Conservation (phyloP, 1,140 invertebrate species). For the Saxidomus purpurata region DNA sequence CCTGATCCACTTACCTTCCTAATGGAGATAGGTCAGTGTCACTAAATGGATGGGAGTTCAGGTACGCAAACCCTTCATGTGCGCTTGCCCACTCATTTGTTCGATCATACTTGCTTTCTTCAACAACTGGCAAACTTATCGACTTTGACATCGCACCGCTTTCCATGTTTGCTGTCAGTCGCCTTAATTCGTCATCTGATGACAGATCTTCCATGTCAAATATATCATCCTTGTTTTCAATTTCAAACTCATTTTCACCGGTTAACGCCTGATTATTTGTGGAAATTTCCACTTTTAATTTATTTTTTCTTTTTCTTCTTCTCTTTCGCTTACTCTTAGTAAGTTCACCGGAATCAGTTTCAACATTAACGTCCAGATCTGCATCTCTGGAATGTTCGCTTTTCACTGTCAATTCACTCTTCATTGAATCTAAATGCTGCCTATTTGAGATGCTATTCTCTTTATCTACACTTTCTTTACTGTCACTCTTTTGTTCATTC, state of each 20-base stretch:
- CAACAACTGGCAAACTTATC: constrained; percentile 73
- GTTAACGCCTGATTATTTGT: background rate
- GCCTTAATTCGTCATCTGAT: constrained; percentile 75
- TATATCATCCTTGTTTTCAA: constrained; percentile 78
- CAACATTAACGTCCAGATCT: constrained; percentile 45
- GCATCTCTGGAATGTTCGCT: constrained; percentile 52
- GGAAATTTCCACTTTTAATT: constrained; percentile 65
- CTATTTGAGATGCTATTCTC: background rate
- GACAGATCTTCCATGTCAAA: constrained; percentile 89
- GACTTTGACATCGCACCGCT: constrained; percentile 66
- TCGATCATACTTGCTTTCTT: constrained; percentile 75
- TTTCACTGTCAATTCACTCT: constrained; percentile 19
- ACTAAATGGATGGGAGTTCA: constrained; percentile 93
- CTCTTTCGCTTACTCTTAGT: constrained; percentile 71
- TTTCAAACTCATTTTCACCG: background rate
- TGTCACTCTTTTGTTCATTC: background rate
- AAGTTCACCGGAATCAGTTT: constrained; percentile 36
- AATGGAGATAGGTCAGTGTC: constrained; percentile 93
- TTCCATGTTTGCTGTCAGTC: constrained; percentile 55
- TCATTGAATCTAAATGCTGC: constrained; percentile 38
- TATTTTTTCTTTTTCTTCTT: constrained; percentile 73
- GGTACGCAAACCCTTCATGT: constrained; percentile 86
- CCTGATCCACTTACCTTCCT: constrained; percentile 88
- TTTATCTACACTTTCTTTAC: background rate
- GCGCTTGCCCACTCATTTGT: constrained; percentile 79